These are phyloP conservation scores for Motacilla alba DNA, from an alignment of 2,113 vertebrate genomes.

Conservation along the genomic window DNA sequence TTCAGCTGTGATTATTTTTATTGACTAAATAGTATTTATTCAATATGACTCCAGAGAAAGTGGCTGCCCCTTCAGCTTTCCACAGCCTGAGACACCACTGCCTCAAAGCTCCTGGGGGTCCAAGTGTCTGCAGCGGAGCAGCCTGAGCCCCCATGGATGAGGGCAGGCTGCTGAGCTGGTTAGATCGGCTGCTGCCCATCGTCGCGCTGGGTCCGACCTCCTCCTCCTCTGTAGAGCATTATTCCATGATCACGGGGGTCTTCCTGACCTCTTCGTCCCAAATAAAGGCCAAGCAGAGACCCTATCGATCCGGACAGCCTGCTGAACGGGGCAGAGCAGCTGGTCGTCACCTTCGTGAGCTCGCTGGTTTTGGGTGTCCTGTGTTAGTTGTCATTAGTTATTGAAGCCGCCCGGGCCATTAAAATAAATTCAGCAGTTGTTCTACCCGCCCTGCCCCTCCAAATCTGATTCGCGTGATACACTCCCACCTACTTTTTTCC, in stretches of 20 bases:
- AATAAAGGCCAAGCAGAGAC: neutral
- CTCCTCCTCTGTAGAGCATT: neutral
- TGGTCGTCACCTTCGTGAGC: neutral
- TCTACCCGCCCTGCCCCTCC: neutral
- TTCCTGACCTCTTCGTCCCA: neutral
- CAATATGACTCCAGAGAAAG: neutral
- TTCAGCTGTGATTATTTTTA: neutral
- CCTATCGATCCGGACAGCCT: neutral
- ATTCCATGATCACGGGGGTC: neutral
- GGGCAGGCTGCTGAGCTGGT: neutral
- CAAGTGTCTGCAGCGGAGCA: neutral
- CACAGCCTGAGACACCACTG: neutral
- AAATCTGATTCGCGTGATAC: neutral
- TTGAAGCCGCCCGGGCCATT: neutral
- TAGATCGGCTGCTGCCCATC: neutral
- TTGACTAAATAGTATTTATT: neutral
- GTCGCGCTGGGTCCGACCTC: neutral
- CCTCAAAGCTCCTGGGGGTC: accelerated
- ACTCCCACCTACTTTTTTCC: neutral
- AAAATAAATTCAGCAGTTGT: neutral
- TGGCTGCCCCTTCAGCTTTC: neutral
- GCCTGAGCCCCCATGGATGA: neutral
- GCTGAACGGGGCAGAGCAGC: neutral
- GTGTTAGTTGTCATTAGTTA: neutral
- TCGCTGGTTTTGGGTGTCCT: too few species aligned